Evolutionary conservation across 1,140 invertebrate genomes (phyloP).

Genomic region (Heliothis subflexa): DNA sequence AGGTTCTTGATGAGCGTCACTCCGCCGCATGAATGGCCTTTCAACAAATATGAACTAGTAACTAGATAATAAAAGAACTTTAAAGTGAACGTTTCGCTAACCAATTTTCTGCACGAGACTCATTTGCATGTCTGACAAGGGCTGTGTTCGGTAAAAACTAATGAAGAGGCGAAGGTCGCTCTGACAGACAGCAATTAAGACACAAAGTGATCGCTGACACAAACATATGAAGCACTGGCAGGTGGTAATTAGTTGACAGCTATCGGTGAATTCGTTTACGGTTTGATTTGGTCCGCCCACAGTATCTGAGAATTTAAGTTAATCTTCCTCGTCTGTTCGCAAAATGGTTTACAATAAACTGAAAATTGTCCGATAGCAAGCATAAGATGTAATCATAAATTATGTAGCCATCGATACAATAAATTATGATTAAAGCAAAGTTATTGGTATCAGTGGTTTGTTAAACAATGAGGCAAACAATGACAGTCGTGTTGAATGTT

Average conservation of each 20-base stretch:
- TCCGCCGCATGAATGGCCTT: background rate
- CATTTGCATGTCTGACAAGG: conserved; percentile 62
- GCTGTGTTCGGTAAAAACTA: conserved; percentile 53
- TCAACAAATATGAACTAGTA: conserved; percentile 19
- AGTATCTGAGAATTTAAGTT: background rate
- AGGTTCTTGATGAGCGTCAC: conserved; percentile 2
- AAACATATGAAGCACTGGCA: conserved; percentile 42
- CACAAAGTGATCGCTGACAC: conserved; percentile 54
- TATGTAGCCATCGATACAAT: background rate
- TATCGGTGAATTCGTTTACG: background rate
- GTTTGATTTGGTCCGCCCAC: conserved; percentile 28
- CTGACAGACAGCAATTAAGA: conserved; percentile 57
- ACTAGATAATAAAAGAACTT: conserved; percentile 28
- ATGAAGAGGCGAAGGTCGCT: conserved; percentile 55
- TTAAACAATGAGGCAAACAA: background rate
- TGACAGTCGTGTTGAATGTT: background rate
- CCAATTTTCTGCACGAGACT: conserved; percentile 49
- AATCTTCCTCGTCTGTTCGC: background rate
- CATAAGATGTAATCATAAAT: no score
- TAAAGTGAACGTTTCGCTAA: conserved; percentile 30
- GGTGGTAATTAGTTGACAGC: conserved; percentile 10
- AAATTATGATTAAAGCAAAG: background rate
- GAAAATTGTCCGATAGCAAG: no score
- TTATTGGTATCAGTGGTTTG: background rate
- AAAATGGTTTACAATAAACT: background rate